Conservation (phyloP, 2,113 vertebrate genomes). For the Hipposideros armiger region DNA sequence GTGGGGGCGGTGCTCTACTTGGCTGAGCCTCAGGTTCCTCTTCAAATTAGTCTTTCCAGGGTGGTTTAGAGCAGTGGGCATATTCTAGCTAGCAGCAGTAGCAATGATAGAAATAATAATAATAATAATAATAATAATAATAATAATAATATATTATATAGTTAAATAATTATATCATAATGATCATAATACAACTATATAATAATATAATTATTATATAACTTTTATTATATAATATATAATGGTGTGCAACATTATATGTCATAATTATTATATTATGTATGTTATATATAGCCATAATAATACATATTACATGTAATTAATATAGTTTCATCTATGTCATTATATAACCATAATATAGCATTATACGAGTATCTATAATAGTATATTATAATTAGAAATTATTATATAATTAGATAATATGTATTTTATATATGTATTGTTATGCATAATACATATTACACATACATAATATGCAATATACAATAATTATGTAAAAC, state of each 20-base stretch:
- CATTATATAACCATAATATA: neutral
- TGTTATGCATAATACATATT: neutral
- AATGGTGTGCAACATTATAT: neutral
- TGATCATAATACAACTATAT: neutral
- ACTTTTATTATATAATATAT: neutral
- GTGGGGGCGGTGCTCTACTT: rapidly evolving
- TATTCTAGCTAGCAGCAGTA: neutral
- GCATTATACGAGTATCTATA: neutral
- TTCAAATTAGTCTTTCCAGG: neutral
- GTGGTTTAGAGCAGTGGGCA: neutral
- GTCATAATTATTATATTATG: neutral
- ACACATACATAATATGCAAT: neutral
- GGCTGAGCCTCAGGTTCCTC: neutral
- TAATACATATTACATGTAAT: neutral
- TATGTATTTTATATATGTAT: neutral
- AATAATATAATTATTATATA: neutral
- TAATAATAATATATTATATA: neutral
- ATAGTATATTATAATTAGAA: neutral
- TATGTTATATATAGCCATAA: neutral
- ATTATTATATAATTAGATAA: neutral
- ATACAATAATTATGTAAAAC: neutral
- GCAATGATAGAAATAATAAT: neutral
- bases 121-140: neutral
- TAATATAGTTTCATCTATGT: neutral
- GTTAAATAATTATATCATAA: neutral